A percentile compares a stretch with the other conserved stretches of the same genome.
Evolutionary conservation across 2,888 invertebrate genomes (phyloP).

Genomic region (Nymphalis urticae): DNA sequence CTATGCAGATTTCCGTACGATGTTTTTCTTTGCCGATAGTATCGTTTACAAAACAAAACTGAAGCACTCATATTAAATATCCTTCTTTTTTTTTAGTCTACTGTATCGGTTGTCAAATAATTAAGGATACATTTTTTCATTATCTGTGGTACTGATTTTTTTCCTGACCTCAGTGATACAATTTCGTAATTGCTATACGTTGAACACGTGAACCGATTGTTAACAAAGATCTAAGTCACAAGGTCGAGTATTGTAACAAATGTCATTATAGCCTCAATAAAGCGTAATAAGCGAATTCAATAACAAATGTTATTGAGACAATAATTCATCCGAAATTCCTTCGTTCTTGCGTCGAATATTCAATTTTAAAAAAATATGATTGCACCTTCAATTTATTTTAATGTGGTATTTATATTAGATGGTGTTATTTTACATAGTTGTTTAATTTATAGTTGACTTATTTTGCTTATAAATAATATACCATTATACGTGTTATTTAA

Average conservation of each 20-base stretch:
- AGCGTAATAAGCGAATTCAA: constrained; percentile 37
- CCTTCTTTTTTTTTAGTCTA: not conserved
- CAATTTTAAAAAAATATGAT: constrained; percentile 1
- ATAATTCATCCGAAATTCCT: constrained; percentile 28
- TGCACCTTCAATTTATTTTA: not conserved
- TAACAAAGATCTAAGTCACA: constrained; percentile 47
- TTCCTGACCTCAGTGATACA: constrained; percentile 58
- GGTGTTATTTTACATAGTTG: too few relatives aligned
- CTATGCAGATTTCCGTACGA: constrained; percentile 5
- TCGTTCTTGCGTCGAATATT: not conserved
- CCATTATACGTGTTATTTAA: too few relatives aligned
- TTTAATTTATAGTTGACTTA: too few relatives aligned
- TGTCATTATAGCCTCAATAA: constrained; percentile 55
- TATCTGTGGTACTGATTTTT: constrained; percentile 26
- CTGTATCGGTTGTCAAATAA: not conserved
- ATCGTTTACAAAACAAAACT: constrained; percentile 5
- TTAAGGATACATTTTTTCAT: constrained; percentile 21
- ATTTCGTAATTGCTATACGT: constrained; percentile 65
- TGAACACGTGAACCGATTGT: constrained; percentile 62
- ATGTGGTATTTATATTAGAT: not conserved
- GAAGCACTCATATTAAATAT: not conserved
- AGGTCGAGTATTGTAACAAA: constrained; percentile 58
- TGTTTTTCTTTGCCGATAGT: constrained; percentile 4
- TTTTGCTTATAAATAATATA: too few relatives aligned
- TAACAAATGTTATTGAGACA: constrained; percentile 36